Conservation (phyloP, 2,113 vertebrate species). For the Gallinago jamesoni region DNA sequence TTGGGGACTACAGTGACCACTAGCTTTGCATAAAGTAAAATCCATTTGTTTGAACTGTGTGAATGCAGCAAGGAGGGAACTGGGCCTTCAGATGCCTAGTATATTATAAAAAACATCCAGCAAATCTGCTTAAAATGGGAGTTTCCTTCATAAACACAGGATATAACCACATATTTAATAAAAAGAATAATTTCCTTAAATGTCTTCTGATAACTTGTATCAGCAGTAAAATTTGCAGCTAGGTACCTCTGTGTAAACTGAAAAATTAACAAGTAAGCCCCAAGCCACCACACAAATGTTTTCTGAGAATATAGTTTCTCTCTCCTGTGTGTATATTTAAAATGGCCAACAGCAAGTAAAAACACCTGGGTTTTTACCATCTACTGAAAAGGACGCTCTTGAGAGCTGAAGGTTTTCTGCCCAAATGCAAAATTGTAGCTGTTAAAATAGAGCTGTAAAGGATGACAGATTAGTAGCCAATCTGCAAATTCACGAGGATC, state of each 20-base stretch:
- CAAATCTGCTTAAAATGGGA: not conserved
- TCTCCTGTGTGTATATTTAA: not conserved
- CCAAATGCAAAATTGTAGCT: not conserved
- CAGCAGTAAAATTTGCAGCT: not conserved
- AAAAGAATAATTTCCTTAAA: not conserved
- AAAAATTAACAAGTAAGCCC: not conserved
- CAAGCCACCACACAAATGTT: not conserved
- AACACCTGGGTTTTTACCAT: not conserved
- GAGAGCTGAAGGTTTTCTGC: not conserved
- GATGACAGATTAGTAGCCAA: not conserved
- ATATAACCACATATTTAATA: not conserved
- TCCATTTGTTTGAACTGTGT: not conserved
- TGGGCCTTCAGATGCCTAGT: not conserved
- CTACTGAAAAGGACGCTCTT: not conserved
- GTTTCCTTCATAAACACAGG: not conserved
- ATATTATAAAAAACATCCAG: not conserved
- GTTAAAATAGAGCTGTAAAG: not conserved
- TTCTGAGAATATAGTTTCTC: not conserved
- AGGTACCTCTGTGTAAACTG: not conserved
- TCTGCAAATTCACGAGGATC: not conserved
- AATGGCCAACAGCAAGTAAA: not conserved
- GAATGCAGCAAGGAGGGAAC: not conserved
- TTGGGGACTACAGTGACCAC: not conserved
- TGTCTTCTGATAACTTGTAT: not conserved
- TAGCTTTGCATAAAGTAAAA: not conserved